phyloP scores from a whole-genome alignment of 2,113 vertebrate genomes.

The Ophthalmotilapia sp. region DNA sequence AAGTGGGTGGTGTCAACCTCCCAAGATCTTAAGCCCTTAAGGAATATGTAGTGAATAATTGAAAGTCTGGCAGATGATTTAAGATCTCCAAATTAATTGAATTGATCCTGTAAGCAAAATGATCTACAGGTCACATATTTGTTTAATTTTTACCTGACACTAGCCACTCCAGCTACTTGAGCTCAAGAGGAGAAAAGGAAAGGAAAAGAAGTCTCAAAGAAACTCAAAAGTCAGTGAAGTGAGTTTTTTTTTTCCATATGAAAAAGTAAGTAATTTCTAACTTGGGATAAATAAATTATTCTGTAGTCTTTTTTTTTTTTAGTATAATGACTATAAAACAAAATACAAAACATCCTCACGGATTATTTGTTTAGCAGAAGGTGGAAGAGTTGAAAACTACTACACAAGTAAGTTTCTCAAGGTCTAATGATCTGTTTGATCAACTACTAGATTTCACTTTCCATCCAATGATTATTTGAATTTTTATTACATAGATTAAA shows the following conservation, averaged over 20 bases:
- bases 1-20: not conserved
- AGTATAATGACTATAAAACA: not conserved
- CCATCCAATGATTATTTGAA: not conserved
- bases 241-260: not conserved
- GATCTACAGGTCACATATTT: not conserved
- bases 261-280: not conserved
- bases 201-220: not conserved
- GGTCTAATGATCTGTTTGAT: not conserved
- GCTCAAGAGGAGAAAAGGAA: not conserved
- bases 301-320: not conserved
- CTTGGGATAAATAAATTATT: not conserved
- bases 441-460: not conserved
- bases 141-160: not conserved
- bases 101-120: not conserved
- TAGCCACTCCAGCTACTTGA: not conserved
- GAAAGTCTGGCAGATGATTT: not conserved
- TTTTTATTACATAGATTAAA: conserved; percentile 43
- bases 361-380: not conserved
- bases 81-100: not conserved
- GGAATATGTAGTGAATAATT: not conserved
- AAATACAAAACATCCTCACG: not conserved
- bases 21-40: not conserved
- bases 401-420: not conserved
- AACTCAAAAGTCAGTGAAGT: not conserved
- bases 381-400: not conserved